Evolutionary conservation across 2,113 vertebrate species (phyloP).

Genomic region (Menidia beryllina): DNA sequence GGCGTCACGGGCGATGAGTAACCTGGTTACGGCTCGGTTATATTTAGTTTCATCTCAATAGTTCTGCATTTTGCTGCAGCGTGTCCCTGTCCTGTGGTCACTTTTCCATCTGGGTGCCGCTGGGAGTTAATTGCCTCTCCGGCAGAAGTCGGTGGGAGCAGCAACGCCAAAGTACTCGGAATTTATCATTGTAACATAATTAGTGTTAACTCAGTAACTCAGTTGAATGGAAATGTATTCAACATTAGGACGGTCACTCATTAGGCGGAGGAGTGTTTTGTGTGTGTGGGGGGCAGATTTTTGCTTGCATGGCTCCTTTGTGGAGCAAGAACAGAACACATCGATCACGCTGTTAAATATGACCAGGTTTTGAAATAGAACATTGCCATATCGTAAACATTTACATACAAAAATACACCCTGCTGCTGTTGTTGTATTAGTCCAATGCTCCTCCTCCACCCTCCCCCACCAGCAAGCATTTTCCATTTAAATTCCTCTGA

Average conservation of each 20-base stretch:
- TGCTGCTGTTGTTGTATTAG: conserved; percentile 27
- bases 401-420: conserved; percentile 16
- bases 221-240: background rate
- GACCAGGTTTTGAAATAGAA: background rate
- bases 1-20: conserved; percentile 11
- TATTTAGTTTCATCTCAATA: conserved; percentile 60
- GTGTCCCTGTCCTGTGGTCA: conserved; percentile 20
- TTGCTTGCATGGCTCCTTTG: background rate
- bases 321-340: background rate
- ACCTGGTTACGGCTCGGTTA: conserved; percentile 40
- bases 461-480: conserved; percentile 38
- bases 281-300: background rate
- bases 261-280: background rate
- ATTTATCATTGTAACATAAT: background rate
- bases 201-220: background rate
- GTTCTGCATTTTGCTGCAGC: conserved; percentile 62
- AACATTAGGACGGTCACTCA: background rate
- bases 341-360: background rate
- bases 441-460: conserved; percentile 32
- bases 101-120: no score
- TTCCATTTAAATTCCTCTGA: conserved; percentile 76
- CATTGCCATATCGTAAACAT: conserved; percentile 5
- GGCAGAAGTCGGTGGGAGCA: conserved; percentile 20
- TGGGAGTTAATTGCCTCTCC: conserved; percentile 34
- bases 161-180: no score